Evolutionary conservation across 2,888 invertebrate genomes (phyloP), one percentile per base, ranked within the genome.

Genomic region (Tetragonisca angustula): DNA sequence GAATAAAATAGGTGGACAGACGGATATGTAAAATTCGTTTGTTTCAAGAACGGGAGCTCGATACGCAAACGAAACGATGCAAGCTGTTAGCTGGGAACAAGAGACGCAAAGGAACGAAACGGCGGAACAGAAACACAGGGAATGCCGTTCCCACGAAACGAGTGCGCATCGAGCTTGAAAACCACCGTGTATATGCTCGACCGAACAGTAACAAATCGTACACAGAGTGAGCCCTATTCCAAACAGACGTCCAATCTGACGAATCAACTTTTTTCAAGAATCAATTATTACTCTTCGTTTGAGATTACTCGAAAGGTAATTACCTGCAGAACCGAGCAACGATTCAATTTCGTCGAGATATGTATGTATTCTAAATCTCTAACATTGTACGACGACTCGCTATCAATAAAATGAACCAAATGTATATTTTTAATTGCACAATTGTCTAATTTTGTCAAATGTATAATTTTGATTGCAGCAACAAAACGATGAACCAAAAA

Each of bases 91-190:
- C 56, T 27, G 50, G 50, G 49, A 73, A 79, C 64, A 67, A 56
- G 27, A 27, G 43, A 4, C n/a, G 32, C 6, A 80, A 70, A 73
- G 59, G 4, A 32, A 32, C 32, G 32, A 32, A 32, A 32, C 32
- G 43, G 50, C 50, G 69, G 68, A 70, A 76, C 71, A 62, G 79
- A 85, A 83, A 71, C 73, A 79, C 72, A 82, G 77, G 36, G 65
- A 76, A 79, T 80, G 69, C 52, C 49, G 79, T 88, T 89, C 85
- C 83, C 87, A 85, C 83, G 81, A 43, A 11, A 65, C 52, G 64
- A 64, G 64, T 43, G 32, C 72, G 71, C 74, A 24, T 83, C 80
- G 61, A 82, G 62, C 52, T 43, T 68, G 71, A 74, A 77, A 85
- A 73, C 17, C 43, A 21, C 68, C 75, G 67, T 49, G 68, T 61